phyloP scores from a whole-genome alignment of 1,140 invertebrate species.

The Lepeophtheirus salmonis region DNA sequence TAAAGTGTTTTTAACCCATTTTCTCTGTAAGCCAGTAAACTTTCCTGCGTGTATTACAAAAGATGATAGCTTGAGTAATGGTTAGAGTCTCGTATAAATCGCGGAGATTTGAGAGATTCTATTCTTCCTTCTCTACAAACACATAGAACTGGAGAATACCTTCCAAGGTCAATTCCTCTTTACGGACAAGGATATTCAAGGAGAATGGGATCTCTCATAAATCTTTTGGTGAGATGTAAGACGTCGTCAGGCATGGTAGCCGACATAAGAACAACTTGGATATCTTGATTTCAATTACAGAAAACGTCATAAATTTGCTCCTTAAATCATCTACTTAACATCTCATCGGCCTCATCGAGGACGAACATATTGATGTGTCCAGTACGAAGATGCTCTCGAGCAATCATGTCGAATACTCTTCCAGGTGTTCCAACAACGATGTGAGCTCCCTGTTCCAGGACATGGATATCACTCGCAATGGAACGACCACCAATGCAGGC shows the following conservation, averaged over 20 bases:
- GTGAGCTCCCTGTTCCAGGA: conserved; percentile 72
- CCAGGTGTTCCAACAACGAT: conserved; percentile 94
- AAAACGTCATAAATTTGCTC: conserved; percentile 99
- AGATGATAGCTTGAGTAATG: conserved; percentile 98
- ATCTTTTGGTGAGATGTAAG: conserved; percentile 88
- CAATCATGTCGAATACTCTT: conserved; percentile 95
- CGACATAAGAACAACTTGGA: conserved; percentile 87
- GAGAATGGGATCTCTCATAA: conserved; percentile 86
- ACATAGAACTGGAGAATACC: conserved; percentile 99
- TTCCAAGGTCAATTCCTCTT: conserved; percentile 95
- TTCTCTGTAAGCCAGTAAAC: conserved; percentile 89
- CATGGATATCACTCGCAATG: conserved; percentile 84
- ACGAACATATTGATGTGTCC: conserved; percentile 89
- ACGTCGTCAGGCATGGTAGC: conserved; percentile 95
- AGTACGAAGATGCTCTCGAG: conserved; percentile 56
- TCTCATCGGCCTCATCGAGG: conserved; percentile 98
- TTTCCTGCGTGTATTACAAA: conserved; percentile 98
- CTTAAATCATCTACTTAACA: conserved; percentile 97
- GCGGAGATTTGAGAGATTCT: conserved; percentile 91
- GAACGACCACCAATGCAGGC: conserved; percentile 98
- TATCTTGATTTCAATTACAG: conserved; percentile 63
- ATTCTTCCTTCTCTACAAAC: conserved; percentile 85
- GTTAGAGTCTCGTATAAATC: conserved; percentile 95
- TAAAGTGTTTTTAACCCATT: conserved; percentile 85
- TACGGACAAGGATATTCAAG: conserved; percentile 95